These are phyloP conservation scores for Gephyroberyx darwinii DNA, from an alignment of 2,797 vertebrate species.

Conservation along the genomic window DNA sequence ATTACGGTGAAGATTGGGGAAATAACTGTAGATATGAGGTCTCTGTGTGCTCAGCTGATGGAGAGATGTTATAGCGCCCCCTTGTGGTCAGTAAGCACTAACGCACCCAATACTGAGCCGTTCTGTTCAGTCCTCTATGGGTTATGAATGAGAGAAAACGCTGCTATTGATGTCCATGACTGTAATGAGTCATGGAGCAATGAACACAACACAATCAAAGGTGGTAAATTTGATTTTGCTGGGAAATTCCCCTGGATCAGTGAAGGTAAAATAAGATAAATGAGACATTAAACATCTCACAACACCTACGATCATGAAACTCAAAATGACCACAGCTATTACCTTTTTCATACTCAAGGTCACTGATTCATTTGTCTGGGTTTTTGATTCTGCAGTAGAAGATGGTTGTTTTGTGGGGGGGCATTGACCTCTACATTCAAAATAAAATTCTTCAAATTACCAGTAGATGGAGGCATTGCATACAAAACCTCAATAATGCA, in stretches of 20 bases:
- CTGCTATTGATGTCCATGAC: background rate
- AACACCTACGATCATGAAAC: too few species aligned
- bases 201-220: background rate
- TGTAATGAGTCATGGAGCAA: background rate
- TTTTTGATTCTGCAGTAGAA: background rate
- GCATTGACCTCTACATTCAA: background rate
- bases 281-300: too few species aligned
- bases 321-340: too few species aligned
- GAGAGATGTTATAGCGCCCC: background rate
- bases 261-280: too few species aligned
- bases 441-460: background rate
- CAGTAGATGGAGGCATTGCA: constrained; percentile 4
- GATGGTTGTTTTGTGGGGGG: background rate
- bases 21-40: background rate
- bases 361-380: too few species aligned
- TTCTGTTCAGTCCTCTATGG: background rate
- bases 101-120: background rate
- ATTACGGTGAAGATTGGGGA: background rate
- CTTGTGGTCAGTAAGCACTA: background rate
- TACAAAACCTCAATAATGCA: background rate
- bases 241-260: too few species aligned
- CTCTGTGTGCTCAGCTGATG: background rate
- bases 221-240: background rate
- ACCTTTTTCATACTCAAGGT: too few species aligned
- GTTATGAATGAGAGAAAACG: background rate